phyloP scores from a whole-genome alignment of 2,113 vertebrate species.

The Eira barbara region DNA sequence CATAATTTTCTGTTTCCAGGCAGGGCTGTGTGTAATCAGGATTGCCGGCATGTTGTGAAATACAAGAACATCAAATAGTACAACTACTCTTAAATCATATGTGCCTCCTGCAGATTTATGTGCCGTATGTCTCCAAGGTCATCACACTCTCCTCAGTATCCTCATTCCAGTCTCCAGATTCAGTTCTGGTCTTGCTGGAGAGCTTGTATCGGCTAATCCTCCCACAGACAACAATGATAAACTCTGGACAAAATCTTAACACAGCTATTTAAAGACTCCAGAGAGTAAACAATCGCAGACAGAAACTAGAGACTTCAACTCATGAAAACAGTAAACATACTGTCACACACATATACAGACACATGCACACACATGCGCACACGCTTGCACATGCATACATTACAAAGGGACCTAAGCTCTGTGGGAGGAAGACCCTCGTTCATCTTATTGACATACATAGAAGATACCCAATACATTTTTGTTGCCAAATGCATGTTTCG shows the following conservation, averaged over 20 bases:
- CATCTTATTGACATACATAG: too few species aligned
- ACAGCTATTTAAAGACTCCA: neutral
- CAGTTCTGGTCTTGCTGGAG: neutral
- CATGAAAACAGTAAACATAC: neutral
- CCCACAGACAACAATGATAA: neutral
- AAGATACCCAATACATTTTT: neutral
- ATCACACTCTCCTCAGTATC: neutral
- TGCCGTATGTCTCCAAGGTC: neutral
- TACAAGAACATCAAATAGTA: neutral
- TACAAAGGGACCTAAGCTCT: neutral
- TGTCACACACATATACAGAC: rapidly evolving
- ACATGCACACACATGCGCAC: rapidly evolving
- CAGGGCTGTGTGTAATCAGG: neutral
- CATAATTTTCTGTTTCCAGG: neutral
- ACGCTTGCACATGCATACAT: rapidly evolving
- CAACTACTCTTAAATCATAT: neutral
- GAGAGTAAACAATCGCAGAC: neutral
- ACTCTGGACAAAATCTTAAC: neutral
- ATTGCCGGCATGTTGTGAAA: neutral
- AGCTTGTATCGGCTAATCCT: neutral
- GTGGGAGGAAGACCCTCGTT: neutral
- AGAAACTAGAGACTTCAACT: neutral
- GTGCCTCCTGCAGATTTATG: neutral
- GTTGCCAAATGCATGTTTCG: neutral
- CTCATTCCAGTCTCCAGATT: neutral